phyloP scores from a whole-genome alignment of 2,888 invertebrate species.

The Elegia similella region DNA sequence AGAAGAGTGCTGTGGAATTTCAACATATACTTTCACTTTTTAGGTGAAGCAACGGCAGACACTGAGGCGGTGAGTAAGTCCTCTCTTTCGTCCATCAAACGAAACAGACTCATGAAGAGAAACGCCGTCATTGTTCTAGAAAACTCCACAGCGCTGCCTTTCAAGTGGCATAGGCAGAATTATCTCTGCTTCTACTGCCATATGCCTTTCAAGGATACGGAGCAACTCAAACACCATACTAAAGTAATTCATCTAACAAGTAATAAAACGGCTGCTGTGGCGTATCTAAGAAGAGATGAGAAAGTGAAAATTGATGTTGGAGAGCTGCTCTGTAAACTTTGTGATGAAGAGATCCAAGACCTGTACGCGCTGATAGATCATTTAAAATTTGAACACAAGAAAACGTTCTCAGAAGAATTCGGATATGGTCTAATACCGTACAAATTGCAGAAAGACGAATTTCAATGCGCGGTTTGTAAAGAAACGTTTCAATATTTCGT shows the following conservation, averaged over 20 bases:
- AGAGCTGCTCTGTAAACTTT: slow-evolving; percentile 44
- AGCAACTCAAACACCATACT: slow-evolving; percentile 64
- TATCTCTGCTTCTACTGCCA: slow-evolving; percentile 73
- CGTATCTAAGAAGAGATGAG: slow-evolving; percentile 60
- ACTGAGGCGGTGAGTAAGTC: slow-evolving; percentile 48
- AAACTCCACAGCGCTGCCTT: slow-evolving; percentile 57
- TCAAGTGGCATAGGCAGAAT: slow-evolving; percentile 71
- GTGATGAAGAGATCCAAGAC: slow-evolving; percentile 36
- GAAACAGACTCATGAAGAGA: slow-evolving; percentile 62
- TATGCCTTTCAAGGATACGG: slow-evolving; percentile 49
- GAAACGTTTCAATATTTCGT: slow-evolving; percentile 62
- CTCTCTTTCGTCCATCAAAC: slow-evolving; percentile 58
- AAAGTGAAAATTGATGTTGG: slow-evolving; percentile 70
- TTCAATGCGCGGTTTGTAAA: slow-evolving; percentile 57
- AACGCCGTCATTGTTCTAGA: slow-evolving; percentile 64
- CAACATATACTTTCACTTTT: slow-evolving; percentile 51
- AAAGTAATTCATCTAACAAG: slow-evolving; percentile 46
- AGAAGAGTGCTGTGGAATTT: slow-evolving; percentile 8
- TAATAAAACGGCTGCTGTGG: slow-evolving; percentile 58
- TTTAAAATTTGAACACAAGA: slow-evolving; percentile 44
- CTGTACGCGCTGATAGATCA: slow-evolving; percentile 49
- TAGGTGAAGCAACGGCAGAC: slow-evolving; percentile 53
- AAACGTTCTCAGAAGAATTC: slow-evolving; percentile 44
- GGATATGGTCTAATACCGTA: slow-evolving; percentile 64
- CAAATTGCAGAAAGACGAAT: slow-evolving; percentile 41